These are phyloP conservation scores for Acrobasis suavella DNA, from an alignment of 2,888 invertebrate species.

Conservation along the genomic window DNA sequence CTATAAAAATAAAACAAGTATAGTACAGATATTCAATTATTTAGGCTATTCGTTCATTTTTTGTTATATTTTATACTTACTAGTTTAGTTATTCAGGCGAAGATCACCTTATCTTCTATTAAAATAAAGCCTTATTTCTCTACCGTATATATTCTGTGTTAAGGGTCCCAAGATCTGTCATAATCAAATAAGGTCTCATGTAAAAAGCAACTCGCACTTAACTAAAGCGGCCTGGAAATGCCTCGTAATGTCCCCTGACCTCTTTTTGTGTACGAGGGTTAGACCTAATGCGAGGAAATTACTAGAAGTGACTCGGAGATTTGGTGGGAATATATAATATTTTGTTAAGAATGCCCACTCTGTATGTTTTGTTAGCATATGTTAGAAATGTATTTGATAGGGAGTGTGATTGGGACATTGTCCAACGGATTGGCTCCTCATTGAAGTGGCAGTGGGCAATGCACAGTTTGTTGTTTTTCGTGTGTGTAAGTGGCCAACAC, in stretches of 20 bases:
- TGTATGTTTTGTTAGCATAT: neutral
- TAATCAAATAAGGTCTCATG: constrained; percentile 40
- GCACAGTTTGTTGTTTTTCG: no score
- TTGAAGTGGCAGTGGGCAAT: no score
- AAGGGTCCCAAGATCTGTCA: constrained; percentile 41
- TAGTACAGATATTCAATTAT: no score
- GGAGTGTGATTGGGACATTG: no score
- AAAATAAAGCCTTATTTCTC: neutral
- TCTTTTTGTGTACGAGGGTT: constrained; percentile 40
- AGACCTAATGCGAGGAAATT: constrained; percentile 29
- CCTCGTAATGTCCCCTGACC: constrained; percentile 45
- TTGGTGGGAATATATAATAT: neutral
- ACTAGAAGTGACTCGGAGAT: constrained; percentile 12
- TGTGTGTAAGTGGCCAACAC: no score
- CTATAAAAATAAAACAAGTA: no score
- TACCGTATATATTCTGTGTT: neutral
- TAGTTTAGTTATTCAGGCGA: no score
- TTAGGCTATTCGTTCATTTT: no score
- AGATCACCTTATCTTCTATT: no score
- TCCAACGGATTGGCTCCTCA: no score
- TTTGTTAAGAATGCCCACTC: neutral
- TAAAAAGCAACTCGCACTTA: constrained; percentile 49
- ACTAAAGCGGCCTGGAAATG: constrained; percentile 57
- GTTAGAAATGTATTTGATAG: no score
- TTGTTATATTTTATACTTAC: no score